Evolutionary conservation across 1,140 invertebrate species (phyloP).

Genomic region (Panagrolaimus sp.): DNA sequence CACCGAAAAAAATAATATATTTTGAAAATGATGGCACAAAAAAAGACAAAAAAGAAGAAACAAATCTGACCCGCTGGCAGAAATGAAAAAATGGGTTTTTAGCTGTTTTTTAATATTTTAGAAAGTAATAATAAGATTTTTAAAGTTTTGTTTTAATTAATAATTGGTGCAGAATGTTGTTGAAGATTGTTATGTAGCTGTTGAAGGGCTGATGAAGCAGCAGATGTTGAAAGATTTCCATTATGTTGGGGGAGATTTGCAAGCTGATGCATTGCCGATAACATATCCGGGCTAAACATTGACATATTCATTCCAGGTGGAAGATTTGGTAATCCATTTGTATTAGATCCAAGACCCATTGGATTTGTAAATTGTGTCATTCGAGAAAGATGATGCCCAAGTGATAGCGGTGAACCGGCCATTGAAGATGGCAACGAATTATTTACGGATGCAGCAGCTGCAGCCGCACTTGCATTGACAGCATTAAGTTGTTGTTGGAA

Average conservation of each 20-base stretch:
- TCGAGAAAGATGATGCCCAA: background rate
- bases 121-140: background rate
- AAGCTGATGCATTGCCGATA: background rate
- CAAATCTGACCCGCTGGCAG: background rate
- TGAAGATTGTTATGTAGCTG: background rate
- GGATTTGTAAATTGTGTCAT: background rate
- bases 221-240: background rate
- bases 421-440: background rate
- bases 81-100: no score
- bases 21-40: background rate
- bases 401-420: background rate
- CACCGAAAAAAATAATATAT: background rate
- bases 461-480: background rate
- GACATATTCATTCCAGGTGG: background rate
- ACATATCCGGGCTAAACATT: no score
- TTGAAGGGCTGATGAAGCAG: background rate
- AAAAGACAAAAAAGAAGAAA: background rate
- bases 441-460: background rate
- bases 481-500: background rate
- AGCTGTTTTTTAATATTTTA: background rate
- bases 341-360: background rate
- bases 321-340: background rate
- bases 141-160: no score
- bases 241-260: background rate
- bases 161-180: background rate